Evolutionary conservation across 2,113 vertebrate species (phyloP).

Genomic region (Cololabis saira): DNA sequence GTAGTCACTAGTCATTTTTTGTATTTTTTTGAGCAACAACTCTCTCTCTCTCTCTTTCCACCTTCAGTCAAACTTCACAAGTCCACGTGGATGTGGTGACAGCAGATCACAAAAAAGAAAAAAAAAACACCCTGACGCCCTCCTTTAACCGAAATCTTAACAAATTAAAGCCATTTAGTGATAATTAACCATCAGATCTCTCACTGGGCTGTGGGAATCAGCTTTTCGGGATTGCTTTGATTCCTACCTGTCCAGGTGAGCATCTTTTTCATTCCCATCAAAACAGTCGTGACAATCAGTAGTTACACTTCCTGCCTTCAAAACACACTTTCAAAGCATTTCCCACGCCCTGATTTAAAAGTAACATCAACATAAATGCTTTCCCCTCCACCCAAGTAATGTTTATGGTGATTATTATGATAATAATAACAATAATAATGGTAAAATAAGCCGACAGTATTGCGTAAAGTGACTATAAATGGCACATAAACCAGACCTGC

Average conservation of each 20-base stretch:
- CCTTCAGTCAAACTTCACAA: slow-evolving; percentile 46
- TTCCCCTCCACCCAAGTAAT: slow-evolving; percentile 19
- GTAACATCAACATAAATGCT: background rate
- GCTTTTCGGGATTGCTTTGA: slow-evolving; percentile 4
- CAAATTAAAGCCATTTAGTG: background rate
- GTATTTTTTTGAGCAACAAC: no score
- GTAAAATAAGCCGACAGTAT: slow-evolving; percentile 25
- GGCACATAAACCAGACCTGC: slow-evolving; percentile 35
- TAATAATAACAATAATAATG: background rate
- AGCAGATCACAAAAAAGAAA: slow-evolving; percentile 26
- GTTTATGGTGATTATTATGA: no score
- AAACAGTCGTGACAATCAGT: slow-evolving; percentile 11
- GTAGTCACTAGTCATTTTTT: slow-evolving; percentile 81
- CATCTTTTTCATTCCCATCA: slow-evolving; percentile 38
- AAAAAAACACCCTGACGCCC: background rate
- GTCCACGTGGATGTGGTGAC: slow-evolving; percentile 63
- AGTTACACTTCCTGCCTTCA: slow-evolving; percentile 17
- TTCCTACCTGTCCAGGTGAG: slow-evolving; percentile 42
- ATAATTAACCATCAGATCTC: background rate
- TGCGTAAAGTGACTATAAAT: slow-evolving; percentile 68
- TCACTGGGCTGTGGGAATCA: slow-evolving; percentile 8
- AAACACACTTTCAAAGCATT: background rate
- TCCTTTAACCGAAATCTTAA: background rate
- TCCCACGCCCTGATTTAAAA: background rate
- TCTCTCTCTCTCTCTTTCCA: background rate